phyloP scores from a whole-genome alignment of 1,140 invertebrate species.

The Luehdorfia chinensis region DNA sequence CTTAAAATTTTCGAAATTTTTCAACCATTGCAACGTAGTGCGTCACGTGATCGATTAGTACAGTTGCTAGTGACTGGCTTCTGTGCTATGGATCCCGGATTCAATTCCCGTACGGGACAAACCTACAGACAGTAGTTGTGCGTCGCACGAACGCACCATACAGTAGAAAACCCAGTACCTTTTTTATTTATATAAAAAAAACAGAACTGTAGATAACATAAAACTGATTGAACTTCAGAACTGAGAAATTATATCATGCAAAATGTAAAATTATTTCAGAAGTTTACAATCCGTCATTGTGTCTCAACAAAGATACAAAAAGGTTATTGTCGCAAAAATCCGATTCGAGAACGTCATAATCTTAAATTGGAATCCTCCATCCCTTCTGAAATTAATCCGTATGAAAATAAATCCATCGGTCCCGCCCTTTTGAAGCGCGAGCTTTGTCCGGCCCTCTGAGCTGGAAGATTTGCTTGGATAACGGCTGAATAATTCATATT shows the following conservation, averaged over 20 bases:
- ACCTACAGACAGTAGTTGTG: too few relatives aligned
- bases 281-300: not conserved
- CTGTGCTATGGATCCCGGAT: too few relatives aligned
- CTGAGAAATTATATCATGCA: not conserved
- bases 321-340: conserved; percentile 11
- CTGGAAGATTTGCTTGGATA: conserved; percentile 8
- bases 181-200: too few relatives aligned
- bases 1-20: too few relatives aligned
- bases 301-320: not conserved
- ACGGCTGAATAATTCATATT: conserved; percentile 6
- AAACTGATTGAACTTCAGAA: conserved; percentile 4
- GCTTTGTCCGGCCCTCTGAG: conserved; percentile 4
- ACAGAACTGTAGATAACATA: too few relatives aligned
- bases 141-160: too few relatives aligned
- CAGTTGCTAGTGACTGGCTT: too few relatives aligned
- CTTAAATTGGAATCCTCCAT: conserved; percentile 12
- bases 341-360: conserved; percentile 2
- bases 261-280: too few relatives aligned
- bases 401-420: conserved; percentile 10
- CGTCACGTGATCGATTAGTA: too few relatives aligned
- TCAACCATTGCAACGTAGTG: too few relatives aligned
- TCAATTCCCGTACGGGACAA: too few relatives aligned
- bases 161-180: too few relatives aligned
- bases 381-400: conserved; percentile 12
- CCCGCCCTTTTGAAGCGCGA: not conserved